Conservation (phyloP, 2,888 invertebrate species). For the Acanthosepion lycidas region DNA sequence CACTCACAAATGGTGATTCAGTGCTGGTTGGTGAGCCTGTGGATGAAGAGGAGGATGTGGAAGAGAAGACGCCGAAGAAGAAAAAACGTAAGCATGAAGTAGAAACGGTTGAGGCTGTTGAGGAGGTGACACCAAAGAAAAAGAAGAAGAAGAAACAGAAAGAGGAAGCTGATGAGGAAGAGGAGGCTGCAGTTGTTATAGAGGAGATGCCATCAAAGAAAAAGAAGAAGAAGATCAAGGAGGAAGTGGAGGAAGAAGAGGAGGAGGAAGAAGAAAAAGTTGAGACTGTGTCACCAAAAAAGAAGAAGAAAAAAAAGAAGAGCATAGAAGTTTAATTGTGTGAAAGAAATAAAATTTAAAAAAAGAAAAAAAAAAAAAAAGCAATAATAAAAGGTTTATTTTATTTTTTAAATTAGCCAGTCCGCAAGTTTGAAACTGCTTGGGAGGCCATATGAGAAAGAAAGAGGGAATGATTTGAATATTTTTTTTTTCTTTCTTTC, state of each 20-base stretch:
- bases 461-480: too few species aligned
- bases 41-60: neutral
- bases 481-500: too few species aligned
- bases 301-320: neutral
- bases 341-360: neutral
- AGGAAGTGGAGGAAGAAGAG: slow-evolving; percentile 36
- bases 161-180: slow-evolving; percentile 49
- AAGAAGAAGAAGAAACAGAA: slow-evolving; percentile 40
- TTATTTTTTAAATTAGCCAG: too few species aligned
- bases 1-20: neutral
- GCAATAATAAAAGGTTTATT: too few species aligned
- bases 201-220: slow-evolving; percentile 53
- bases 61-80: neutral
- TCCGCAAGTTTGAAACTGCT: too few species aligned
- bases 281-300: neutral
- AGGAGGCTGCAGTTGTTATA: slow-evolving; percentile 53
- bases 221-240: slow-evolving; percentile 62
- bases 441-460: too few species aligned
- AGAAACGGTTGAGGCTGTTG: slow-evolving; percentile 56
- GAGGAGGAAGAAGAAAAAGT: slow-evolving; percentile 44
- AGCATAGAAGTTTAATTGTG: neutral
- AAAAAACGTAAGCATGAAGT: neutral
- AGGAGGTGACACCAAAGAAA: slow-evolving; percentile 52
- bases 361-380: neutral
- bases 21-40: slow-evolving; percentile 33